A percentile compares a stretch with the other conserved stretches of the same genome.
Evolutionary conservation across 2,888 invertebrate genomes (phyloP).

Genomic region (Diogma glabrata): DNA sequence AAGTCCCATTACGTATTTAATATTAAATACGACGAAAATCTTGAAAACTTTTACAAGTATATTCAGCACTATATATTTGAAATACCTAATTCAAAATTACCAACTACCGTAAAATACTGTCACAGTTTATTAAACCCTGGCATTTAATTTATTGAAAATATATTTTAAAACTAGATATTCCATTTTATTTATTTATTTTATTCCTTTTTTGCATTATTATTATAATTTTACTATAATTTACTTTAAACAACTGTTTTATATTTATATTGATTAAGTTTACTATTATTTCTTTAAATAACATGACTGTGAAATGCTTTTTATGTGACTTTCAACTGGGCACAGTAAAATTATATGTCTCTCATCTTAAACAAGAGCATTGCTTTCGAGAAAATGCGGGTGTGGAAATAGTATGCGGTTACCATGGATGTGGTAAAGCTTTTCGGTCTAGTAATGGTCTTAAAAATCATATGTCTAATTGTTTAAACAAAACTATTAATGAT

Average conservation of each 20-base stretch:
- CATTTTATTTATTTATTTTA: not conserved
- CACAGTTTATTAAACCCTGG: not conserved
- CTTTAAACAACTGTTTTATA: too few species aligned
- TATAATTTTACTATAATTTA: too few species aligned
- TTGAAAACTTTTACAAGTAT: not conserved
- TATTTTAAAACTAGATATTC: not conserved
- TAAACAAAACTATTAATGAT: not conserved
- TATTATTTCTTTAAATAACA: too few species aligned
- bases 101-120: not conserved
- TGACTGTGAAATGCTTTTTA: not conserved
- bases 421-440: not conserved
- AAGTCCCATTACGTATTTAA: not conserved
- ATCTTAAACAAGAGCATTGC: not conserved
- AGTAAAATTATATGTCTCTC: not conserved
- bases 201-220: too few species aligned
- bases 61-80: not conserved
- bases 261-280: too few species aligned
- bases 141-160: not conserved
- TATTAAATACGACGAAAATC: slow-evolving; percentile 1
- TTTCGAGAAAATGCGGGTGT: not conserved
- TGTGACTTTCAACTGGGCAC: not conserved
- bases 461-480: not conserved
- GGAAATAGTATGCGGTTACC: not conserved
- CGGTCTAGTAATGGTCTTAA: not conserved
- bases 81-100: not conserved